These are phyloP conservation scores for Gandaritis pyraliata DNA, from an alignment of 2,888 invertebrate species.

Conservation along the genomic window DNA sequence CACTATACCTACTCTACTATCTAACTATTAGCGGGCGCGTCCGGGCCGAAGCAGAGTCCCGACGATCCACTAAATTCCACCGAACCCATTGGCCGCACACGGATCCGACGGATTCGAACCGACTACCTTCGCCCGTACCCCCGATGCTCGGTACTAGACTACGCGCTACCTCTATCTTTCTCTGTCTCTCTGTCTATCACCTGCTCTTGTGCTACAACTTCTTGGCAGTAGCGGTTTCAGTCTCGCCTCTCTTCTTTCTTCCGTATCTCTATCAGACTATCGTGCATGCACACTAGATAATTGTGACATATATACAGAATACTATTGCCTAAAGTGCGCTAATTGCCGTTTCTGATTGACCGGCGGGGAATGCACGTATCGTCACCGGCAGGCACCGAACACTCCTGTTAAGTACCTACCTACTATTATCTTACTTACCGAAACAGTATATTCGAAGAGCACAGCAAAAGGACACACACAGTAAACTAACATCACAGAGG, in stretches of 20 bases:
- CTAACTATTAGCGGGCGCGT: conserved; percentile 77
- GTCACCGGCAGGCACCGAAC: conserved; percentile 67
- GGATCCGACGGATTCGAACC: conserved; percentile 73
- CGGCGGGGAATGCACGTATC: conserved; percentile 73
- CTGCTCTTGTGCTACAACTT: conserved; percentile 79
- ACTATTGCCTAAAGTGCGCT: conserved; percentile 79
- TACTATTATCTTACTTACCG: conserved; percentile 55
- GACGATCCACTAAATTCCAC: conserved; percentile 72
- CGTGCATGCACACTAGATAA: conserved; percentile 84
- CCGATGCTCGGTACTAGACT: conserved; percentile 79
- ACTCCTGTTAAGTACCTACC: conserved; percentile 66
- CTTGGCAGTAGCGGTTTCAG: conserved; percentile 80
- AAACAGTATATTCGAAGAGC: conserved; percentile 65
- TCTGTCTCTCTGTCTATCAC: conserved; percentile 80
- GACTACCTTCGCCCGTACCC: conserved; percentile 74
- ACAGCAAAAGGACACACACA: conserved; percentile 75
- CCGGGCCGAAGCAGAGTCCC: conserved; percentile 75
- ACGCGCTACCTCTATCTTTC: conserved; percentile 79
- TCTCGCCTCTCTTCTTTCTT: conserved; percentile 80
- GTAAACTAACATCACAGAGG: conserved; percentile 75
- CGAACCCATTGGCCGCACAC: conserved; percentile 55
- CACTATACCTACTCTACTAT: conserved; percentile 78
- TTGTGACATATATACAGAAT: conserved; percentile 81
- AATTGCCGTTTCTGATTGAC: conserved; percentile 68
- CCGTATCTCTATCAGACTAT: conserved; percentile 79